Conservation (phyloP, 2,888 invertebrate genomes). For the Eulithis prunata region DNA sequence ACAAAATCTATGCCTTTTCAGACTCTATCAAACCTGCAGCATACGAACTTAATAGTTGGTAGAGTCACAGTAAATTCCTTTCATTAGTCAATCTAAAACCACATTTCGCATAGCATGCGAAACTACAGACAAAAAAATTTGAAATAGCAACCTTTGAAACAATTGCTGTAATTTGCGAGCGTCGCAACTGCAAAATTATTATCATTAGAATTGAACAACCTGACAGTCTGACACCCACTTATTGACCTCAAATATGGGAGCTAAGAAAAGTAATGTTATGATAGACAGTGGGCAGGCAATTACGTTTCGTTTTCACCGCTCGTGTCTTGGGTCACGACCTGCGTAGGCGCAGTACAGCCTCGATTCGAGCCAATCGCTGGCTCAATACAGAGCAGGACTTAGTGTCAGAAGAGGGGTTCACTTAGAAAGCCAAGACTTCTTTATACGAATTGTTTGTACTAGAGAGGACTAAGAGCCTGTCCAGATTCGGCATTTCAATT, state of each 20-base stretch:
- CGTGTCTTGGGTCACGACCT: conserved; percentile 62
- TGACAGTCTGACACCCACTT: conserved; percentile 30
- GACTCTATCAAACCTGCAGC: no score
- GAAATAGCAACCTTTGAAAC: not conserved
- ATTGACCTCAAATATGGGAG: conserved; percentile 36
- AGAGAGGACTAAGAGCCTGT: no score
- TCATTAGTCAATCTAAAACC: no score
- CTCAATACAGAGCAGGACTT: conserved; percentile 8
- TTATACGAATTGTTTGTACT: not conserved
- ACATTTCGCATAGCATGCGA: not conserved
- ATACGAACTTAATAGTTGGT: no score
- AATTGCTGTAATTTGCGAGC: not conserved
- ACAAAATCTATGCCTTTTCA: no score
- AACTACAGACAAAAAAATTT: not conserved
- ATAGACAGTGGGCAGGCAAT: conserved; percentile 44
- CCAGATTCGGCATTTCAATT: no score
- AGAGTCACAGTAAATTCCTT: no score
- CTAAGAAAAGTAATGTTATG: conserved; percentile 40
- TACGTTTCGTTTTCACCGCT: conserved; percentile 49
- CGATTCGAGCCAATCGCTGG: conserved; percentile 51
- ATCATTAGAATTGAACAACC: conserved; percentile 24
- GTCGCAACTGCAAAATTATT: conserved; percentile 23
- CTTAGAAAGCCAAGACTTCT: not conserved
- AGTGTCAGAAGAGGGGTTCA: conserved; percentile 3
- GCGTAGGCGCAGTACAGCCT: conserved; percentile 65